These are phyloP conservation scores for Corbicula japonica DNA, from an alignment of 2,888 invertebrate species.

Conservation along the genomic window DNA sequence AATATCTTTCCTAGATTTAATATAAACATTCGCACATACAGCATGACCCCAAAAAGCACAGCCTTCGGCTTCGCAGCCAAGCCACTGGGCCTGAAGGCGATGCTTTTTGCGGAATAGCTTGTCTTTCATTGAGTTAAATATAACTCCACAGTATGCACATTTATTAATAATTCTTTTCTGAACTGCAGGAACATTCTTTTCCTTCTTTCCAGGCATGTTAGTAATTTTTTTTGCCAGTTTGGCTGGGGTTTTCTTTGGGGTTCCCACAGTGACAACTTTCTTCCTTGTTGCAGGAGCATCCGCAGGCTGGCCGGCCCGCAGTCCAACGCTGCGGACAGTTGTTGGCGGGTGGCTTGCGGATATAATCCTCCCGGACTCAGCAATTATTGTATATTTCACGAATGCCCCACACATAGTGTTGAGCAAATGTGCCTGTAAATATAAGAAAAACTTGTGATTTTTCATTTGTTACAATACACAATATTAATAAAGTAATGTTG, in stretches of 20 bases:
- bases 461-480: not conserved
- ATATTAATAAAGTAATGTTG: not conserved
- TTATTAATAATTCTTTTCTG: not conserved
- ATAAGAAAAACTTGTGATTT: not conserved
- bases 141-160: not conserved
- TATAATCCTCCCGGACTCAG: not conserved
- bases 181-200: not conserved
- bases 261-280: not conserved
- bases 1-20: too few species aligned
- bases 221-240: not conserved
- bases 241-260: not conserved
- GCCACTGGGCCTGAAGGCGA: slow-evolving; percentile 3
- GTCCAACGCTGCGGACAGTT: not conserved
- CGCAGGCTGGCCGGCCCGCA: not conserved
- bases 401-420: not conserved
- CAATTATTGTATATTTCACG: not conserved
- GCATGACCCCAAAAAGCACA: slow-evolving; percentile 37
- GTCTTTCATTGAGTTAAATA: not conserved
- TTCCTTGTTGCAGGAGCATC: not conserved
- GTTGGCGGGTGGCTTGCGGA: not conserved
- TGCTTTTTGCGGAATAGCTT: not conserved
- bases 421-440: not conserved
- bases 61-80: slow-evolving; percentile 23
- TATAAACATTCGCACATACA: too few species aligned
- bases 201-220: slow-evolving; percentile 12